Evolutionary conservation across 2,797 vertebrate genomes (phyloP).

Genomic region (Chelon auratus): DNA sequence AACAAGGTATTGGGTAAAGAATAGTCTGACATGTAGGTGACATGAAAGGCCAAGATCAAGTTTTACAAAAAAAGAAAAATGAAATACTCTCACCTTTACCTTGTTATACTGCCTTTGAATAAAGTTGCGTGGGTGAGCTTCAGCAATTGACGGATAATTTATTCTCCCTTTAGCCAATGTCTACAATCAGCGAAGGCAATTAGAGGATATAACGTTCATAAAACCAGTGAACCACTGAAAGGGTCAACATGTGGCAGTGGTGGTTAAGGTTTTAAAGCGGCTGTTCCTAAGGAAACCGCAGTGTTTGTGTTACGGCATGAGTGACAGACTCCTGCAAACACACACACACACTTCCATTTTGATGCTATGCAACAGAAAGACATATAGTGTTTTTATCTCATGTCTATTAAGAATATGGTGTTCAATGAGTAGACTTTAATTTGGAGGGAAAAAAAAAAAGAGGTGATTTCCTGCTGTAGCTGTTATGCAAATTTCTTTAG

Average conservation of each 20-base stretch:
- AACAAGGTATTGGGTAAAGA: not conserved
- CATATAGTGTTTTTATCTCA: conserved; percentile 18
- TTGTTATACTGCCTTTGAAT: conserved; percentile 13
- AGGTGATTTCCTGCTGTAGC: conserved; percentile 61
- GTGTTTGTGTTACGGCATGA: conserved; percentile 26
- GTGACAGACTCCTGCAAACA: conserved; percentile 1
- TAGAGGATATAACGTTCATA: conserved; percentile 41
- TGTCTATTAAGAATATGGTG: conserved; percentile 16
- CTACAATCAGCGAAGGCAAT: conserved; percentile 39
- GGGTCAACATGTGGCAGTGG: conserved; percentile 10
- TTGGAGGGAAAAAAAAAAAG: conserved; percentile 39
- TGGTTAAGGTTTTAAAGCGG: conserved; percentile 25
- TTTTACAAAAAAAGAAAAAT: not conserved
- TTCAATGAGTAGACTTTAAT: conserved; percentile 54
- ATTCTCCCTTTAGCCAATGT: conserved; percentile 38
- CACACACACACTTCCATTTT: not conserved
- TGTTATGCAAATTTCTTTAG: conserved; percentile 35
- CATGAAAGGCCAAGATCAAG: conserved; percentile 24
- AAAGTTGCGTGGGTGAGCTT: conserved; percentile 27
- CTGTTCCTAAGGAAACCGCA: conserved; percentile 16
- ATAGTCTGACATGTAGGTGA: not conserved
- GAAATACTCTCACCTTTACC: conserved; percentile 4
- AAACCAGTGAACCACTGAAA: conserved; percentile 42
- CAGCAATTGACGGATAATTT: conserved; percentile 26
- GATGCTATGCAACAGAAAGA: not conserved